Conservation (phyloP, 2,888 invertebrate genomes). For the Melinaea menophilus region DNA sequence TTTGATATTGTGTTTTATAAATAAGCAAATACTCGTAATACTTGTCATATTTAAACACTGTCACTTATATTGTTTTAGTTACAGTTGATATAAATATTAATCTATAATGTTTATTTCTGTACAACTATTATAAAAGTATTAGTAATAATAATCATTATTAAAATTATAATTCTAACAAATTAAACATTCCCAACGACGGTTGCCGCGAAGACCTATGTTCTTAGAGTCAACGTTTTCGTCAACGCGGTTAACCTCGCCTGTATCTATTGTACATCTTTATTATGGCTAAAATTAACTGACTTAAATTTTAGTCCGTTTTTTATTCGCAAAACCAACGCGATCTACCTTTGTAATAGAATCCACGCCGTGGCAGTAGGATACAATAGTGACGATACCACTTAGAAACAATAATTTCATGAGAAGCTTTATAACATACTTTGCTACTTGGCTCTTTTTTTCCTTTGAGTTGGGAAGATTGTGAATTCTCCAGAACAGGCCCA, state of each 20-base stretch:
- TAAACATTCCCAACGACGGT: no score
- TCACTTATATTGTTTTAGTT: no score
- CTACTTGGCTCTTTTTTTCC: conserved; percentile 22
- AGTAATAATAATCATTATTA: no score
- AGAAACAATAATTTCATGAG: conserved; percentile 18
- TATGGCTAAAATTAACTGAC: conserved; percentile 11
- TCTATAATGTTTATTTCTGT: no score
- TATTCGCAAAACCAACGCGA: conserved; percentile 23
- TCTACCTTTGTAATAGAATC: conserved; percentile 26
- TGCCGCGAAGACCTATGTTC: conserved; percentile 11
- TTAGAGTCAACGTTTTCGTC: conserved; percentile 21
- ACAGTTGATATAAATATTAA: no score
- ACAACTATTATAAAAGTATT: no score
- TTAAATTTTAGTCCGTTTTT: conserved; percentile 21
- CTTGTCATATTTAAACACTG: no score
- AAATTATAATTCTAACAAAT: no score
- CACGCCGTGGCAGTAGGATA: conserved; percentile 25
- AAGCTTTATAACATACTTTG: conserved; percentile 17
- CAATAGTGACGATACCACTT: conserved; percentile 21
- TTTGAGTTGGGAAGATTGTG: conserved; percentile 17
- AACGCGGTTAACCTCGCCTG: conserved; percentile 24
- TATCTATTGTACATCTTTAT: conserved; percentile 28
- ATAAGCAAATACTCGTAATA: no score
- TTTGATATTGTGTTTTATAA: no score
- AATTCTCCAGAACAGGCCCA: conserved; percentile 16